These are phyloP conservation scores for Lagenorhynchus albirostris DNA, from an alignment of 2,113 vertebrate species.

Conservation along the genomic window DNA sequence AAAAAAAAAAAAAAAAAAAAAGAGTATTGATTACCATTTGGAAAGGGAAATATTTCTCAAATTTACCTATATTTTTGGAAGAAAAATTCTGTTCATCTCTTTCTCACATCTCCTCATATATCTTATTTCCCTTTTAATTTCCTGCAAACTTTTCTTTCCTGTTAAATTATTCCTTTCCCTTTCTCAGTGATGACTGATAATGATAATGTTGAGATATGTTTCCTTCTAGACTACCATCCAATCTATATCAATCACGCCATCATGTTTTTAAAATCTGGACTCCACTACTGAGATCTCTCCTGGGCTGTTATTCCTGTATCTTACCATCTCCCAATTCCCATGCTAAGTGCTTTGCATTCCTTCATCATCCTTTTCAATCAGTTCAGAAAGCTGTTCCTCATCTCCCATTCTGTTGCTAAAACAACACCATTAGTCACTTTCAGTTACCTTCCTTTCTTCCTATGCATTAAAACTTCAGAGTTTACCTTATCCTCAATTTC, in stretches of 20 bases:
- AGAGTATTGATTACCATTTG: neutral
- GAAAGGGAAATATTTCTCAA: constrained; percentile 12
- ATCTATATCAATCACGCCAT: neutral
- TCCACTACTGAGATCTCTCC: neutral
- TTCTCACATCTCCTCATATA: constrained; percentile 31
- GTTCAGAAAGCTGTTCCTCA: constrained; percentile 27
- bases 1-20: no score
- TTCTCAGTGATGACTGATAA: constrained; percentile 42
- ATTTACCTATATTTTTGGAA: neutral
- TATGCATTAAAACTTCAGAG: neutral
- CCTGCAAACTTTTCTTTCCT: constrained; percentile 46
- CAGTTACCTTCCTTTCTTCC: neutral
- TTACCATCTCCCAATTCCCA: neutral
- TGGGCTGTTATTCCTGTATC: neutral
- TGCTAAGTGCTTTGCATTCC: neutral
- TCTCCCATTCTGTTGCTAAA: constrained; percentile 29
- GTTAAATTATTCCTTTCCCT: constrained; percentile 44
- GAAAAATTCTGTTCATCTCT: constrained; percentile 28
- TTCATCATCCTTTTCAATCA: constrained; percentile 20
- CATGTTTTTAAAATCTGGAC: constrained; percentile 18
- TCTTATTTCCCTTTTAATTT: constrained; percentile 47
- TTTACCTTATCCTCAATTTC: neutral
- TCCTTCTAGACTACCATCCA: constrained; percentile 18
- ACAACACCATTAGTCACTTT: constrained; percentile 44
- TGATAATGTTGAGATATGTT: constrained; percentile 5